Evolutionary conservation across 2,797 vertebrate genomes (phyloP).

Genomic region (Propithecus perrieri): DNA sequence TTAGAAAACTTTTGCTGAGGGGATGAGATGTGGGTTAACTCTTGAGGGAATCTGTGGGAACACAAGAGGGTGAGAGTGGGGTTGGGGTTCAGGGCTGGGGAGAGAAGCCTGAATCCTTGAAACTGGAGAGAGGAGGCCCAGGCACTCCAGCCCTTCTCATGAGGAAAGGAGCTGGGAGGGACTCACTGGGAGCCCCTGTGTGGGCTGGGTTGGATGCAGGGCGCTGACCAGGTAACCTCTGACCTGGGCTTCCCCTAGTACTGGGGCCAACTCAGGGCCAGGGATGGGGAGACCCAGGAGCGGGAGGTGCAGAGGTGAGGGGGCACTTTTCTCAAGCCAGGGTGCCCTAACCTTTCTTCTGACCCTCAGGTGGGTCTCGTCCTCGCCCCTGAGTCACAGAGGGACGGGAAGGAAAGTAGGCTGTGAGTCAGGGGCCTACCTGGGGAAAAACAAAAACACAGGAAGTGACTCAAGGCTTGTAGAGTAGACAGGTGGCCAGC

Average conservation of each 20-base stretch:
- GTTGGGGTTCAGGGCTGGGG: background rate
- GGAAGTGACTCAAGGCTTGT: constrained; percentile 73
- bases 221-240: background rate
- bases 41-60: background rate
- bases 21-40: background rate
- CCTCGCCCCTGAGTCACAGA: background rate
- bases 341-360: background rate
- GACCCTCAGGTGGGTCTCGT: background rate
- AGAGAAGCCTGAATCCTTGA: background rate
- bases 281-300: background rate
- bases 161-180: background rate
- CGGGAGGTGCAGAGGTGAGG: background rate
- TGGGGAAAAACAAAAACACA: constrained; percentile 57
- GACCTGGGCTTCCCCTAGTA: background rate
- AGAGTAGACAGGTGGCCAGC: constrained; percentile 45
- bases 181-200: background rate
- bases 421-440: constrained; percentile 65
- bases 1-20: constrained; percentile 4
- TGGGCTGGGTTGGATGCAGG: background rate
- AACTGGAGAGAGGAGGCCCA: background rate
- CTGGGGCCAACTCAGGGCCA: background rate
- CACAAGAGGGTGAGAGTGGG: background rate
- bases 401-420: constrained; percentile 19
- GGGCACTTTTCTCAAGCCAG: background rate
- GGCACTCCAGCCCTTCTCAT: background rate